These are phyloP conservation scores for Venusia cambrica DNA, from an alignment of 2,888 invertebrate genomes.

Conservation along the genomic window DNA sequence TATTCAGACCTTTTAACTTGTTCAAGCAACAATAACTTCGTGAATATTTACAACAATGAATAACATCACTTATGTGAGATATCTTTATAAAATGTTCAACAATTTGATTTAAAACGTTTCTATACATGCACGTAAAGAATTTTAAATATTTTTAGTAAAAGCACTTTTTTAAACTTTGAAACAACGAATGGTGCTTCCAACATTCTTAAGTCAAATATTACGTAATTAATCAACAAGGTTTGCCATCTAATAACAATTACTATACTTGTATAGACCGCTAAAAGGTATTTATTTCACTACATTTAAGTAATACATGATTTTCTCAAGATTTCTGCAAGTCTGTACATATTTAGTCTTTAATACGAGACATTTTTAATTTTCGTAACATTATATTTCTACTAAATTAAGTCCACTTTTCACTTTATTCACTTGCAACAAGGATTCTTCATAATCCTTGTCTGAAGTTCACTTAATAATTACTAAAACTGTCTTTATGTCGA, in stretches of 20 bases:
- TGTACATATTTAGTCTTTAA: no score
- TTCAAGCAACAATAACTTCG: conserved; percentile 21
- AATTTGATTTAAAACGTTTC: conserved; percentile 38
- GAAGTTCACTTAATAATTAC: conserved; percentile 3
- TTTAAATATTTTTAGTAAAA: conserved; percentile 22
- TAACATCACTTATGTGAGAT: conserved; percentile 42
- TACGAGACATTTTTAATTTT: no score
- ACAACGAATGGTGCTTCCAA: conserved; percentile 27
- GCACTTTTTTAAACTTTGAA: conserved; percentile 10
- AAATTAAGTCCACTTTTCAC: conserved; percentile 10
- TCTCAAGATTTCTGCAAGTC: no score
- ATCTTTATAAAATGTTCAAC: conserved; percentile 41
- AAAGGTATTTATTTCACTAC: conserved; percentile 33
- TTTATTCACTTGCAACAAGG: no score
- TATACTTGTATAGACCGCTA: conserved; percentile 49
- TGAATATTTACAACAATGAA: conserved; percentile 34
- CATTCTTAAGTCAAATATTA: conserved; percentile 27
- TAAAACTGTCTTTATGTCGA: conserved; percentile 13
- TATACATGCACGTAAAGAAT: no score
- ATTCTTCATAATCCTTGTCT: no score
- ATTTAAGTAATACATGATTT: conserved; percentile 37
- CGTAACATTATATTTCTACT: conserved; percentile 1
- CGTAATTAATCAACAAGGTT: conserved; percentile 53
- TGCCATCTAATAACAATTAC: conserved; percentile 62
- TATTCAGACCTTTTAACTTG: conserved; percentile 7